Evolutionary conservation across 1,140 invertebrate genomes (phyloP).

Genomic region (Trichonephila inaurata): DNA sequence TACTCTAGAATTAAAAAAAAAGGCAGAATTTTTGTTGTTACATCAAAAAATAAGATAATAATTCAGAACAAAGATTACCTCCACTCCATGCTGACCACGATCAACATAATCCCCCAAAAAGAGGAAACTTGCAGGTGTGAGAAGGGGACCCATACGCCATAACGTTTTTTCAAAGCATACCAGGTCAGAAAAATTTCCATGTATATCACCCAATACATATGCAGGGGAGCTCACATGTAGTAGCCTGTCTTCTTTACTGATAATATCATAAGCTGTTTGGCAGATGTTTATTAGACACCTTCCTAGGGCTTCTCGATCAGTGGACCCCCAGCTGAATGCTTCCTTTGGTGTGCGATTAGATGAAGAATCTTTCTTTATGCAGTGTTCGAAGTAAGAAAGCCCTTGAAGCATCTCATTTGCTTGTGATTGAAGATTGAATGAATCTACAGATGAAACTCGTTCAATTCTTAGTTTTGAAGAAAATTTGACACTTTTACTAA

Average conservation of each 20-base stretch:
- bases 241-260: conserved; percentile 78
- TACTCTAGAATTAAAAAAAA: too few species aligned
- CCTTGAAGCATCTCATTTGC: conserved; percentile 83
- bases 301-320: conserved; percentile 80
- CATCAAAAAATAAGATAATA: too few species aligned
- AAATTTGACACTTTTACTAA: conserved; percentile 80
- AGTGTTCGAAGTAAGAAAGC: conserved; percentile 83
- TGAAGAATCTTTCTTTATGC: conserved; percentile 79
- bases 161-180: conserved; percentile 85
- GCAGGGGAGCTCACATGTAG: conserved; percentile 82
- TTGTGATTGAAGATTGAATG: conserved; percentile 80
- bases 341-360: conserved; percentile 78
- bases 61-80: conserved; percentile 79
- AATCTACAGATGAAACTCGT: conserved; percentile 81
- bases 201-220: conserved; percentile 84
- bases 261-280: conserved; percentile 78
- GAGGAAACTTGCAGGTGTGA: conserved; percentile 84
- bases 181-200: conserved; percentile 85
- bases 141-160: conserved; percentile 84
- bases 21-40: too few species aligned
- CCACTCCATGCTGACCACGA: conserved; percentile 84
- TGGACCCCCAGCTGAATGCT: conserved; percentile 83
- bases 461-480: conserved; percentile 80
- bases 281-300: conserved; percentile 79
- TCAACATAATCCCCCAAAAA: conserved; percentile 88